Conservation (phyloP, 2,797 vertebrate species). For the Pampus argenteus region DNA sequence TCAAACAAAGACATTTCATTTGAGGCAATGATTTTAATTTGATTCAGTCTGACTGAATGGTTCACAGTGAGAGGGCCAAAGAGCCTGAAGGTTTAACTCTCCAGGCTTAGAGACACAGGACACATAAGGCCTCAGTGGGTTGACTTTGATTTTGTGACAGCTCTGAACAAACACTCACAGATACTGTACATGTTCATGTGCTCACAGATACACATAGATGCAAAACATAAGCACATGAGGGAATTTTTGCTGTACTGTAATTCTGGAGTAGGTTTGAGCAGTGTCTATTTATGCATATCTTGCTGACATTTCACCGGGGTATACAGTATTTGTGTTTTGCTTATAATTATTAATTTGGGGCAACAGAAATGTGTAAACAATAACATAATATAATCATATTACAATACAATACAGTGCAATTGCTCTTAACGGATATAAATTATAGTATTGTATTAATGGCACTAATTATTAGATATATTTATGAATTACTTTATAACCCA, state of each 20-base stretch:
- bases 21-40: slow-evolving; percentile 76
- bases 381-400: not conserved
- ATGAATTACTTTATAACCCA: not conserved
- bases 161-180: not conserved
- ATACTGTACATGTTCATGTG: slow-evolving; percentile 1
- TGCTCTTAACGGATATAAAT: not conserved
- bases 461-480: not conserved
- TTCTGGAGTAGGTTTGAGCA: no score
- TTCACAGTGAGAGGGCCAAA: slow-evolving; percentile 67
- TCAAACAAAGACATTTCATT: slow-evolving; percentile 75
- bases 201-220: not conserved
- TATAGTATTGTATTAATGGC: not conserved
- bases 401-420: no score
- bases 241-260: not conserved
- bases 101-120: slow-evolving; percentile 40
- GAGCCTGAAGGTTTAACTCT: slow-evolving; percentile 55
- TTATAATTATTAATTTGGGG: no score
- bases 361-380: not conserved
- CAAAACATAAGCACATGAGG: not conserved
- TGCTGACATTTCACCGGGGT: no score
- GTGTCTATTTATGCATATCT: no score
- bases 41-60: slow-evolving; percentile 75
- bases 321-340: no score
- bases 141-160: slow-evolving; percentile 20
- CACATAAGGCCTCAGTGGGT: slow-evolving; percentile 9